Evolutionary conservation across 2,113 vertebrate species (phyloP).

Genomic region (Eulemur macaco): DNA sequence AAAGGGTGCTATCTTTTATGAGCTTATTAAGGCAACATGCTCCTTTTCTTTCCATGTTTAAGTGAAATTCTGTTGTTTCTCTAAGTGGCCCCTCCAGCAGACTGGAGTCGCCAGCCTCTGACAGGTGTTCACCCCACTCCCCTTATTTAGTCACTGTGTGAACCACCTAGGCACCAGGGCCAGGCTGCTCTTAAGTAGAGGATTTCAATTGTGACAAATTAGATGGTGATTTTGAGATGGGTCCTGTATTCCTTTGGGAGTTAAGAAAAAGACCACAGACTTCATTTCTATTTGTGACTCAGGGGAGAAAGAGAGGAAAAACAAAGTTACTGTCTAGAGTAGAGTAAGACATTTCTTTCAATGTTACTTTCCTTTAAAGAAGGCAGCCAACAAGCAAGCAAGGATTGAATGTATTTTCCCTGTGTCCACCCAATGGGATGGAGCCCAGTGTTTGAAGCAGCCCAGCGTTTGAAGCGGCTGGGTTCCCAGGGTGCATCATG

Average conservation of each 20-base stretch:
- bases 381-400: neutral
- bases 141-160: neutral
- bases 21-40: conserved; percentile 25
- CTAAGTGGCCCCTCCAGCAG: neutral
- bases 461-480: neutral
- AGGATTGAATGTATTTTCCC: neutral
- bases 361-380: neutral
- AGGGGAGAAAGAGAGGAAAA: neutral
- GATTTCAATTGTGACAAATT: neutral
- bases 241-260: neutral
- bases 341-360: neutral
- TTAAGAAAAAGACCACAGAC: neutral
- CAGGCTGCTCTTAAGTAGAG: neutral
- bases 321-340: neutral
- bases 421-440: neutral
- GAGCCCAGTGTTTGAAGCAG: neutral
- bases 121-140: neutral
- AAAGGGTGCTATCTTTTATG: conserved; percentile 1
- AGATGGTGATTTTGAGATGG: neutral
- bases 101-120: neutral
- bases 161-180: neutral
- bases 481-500: neutral
- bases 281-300: neutral
- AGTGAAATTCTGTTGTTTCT: conserved; percentile 41
- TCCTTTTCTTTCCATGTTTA: neutral